Percentiles rank a stretch among this genome's conserved stretches.
phyloP scores from a whole-genome alignment of 2,888 invertebrate genomes.

The Stenurella melanura region DNA sequence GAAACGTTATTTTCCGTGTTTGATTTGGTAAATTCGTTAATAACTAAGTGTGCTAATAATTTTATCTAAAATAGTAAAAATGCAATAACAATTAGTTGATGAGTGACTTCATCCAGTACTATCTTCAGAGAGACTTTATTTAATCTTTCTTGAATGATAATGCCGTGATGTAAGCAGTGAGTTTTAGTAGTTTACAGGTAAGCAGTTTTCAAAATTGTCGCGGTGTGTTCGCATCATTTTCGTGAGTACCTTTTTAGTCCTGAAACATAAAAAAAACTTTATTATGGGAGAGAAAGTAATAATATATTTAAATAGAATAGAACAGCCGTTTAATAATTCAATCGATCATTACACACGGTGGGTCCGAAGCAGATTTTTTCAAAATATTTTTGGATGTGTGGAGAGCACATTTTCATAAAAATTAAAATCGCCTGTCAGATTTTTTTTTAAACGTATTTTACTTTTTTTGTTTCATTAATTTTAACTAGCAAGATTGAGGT shows the following conservation, averaged over 20 bases:
- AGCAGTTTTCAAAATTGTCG: neutral
- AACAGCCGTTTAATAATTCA: no score
- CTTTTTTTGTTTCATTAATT: no score
- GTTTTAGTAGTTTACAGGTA: neutral
- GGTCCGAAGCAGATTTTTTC: neutral
- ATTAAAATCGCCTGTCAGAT: no score
- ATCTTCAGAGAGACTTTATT: neutral
- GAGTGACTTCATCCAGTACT: neutral
- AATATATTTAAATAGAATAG: neutral
- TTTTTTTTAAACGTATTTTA: no score
- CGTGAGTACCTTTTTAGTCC: neutral
- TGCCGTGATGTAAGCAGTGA: neutral
- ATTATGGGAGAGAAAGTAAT: neutral
- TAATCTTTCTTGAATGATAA: neutral
- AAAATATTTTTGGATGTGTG: no score
- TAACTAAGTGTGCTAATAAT: neutral
- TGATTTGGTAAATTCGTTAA: neutral
- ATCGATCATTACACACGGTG: no score
- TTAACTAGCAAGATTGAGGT: no score
- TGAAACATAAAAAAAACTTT: neutral
- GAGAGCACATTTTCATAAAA: no score
- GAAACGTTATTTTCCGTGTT: neutral
- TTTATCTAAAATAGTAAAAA: conserved; percentile 1
- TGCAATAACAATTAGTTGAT: neutral
- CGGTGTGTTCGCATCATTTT: neutral